A percentile compares a stretch with the other conserved stretches of the same genome.
Conservation (phyloP, 2,888 invertebrate species). For the Spisula subtruncata region DNA sequence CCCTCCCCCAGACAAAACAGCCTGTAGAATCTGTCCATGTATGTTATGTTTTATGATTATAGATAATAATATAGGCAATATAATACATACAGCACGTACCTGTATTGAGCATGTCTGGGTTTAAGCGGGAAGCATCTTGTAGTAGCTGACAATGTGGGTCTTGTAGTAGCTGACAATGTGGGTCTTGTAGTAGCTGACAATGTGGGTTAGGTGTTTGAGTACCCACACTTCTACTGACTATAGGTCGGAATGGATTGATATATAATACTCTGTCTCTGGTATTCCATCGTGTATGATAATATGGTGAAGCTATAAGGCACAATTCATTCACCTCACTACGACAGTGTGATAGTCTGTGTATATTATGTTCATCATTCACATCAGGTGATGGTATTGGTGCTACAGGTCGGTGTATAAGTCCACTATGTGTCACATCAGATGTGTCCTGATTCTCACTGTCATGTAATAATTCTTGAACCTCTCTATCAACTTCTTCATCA, state of each 20-base stretch:
- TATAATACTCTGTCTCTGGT: constrained; percentile 29
- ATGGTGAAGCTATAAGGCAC: constrained; percentile 38
- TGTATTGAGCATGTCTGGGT: constrained; percentile 21
- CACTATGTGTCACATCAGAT: background rate
- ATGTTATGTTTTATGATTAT: too few relatives aligned
- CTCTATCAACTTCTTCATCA: constrained; percentile 69
- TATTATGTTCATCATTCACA: background rate
- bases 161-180: constrained; percentile 73
- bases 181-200: constrained; percentile 75
- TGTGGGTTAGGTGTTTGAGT: constrained; percentile 82
- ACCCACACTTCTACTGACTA: constrained; percentile 74
- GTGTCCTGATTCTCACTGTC: background rate
- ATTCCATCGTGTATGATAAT: constrained; percentile 53
- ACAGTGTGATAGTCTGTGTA: background rate
- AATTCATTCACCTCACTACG: constrained; percentile 17
- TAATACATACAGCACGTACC: constrained; percentile 23
- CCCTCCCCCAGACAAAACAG: too few relatives aligned
- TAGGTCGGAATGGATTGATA: constrained; percentile 69
- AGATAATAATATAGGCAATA: too few relatives aligned
- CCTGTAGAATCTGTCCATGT: too few relatives aligned
- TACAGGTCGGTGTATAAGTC: constrained; percentile 45
- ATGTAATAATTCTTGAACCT: constrained; percentile 71
- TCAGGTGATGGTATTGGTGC: constrained; percentile 63
- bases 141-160: constrained; percentile 75
- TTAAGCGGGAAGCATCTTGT: constrained; percentile 61